Evolutionary conservation across 2,113 vertebrate genomes (phyloP), one percentile per base, ranked within the genome.

Genomic region (Delphinapterus leucas): DNA sequence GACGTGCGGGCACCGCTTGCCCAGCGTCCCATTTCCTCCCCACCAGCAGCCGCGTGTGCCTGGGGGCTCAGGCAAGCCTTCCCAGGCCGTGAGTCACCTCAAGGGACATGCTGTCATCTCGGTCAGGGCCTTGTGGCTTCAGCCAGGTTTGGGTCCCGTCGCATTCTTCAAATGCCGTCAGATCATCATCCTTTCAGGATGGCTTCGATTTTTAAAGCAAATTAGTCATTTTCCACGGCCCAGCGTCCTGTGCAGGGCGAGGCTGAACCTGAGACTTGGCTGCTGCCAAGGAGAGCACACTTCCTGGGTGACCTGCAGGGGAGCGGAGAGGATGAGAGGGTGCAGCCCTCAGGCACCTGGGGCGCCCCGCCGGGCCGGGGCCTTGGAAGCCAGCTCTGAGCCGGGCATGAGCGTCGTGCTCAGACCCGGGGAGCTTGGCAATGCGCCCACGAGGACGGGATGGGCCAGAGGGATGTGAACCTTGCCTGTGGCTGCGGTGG

Each of bases 201-300:
- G 38, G 70, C 67, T 94, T 97, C 85, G 70, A 47, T 77, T 94
- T 95, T 81, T 84, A 88, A 88, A 88, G 95, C 38, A 68, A 82
- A 58, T 18, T 21, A 79, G 15, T 94, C 18, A 81, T 96, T 96
- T 80, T 65, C 36, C 60, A 65, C 23, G 36, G 8, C 28, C 58
- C 65, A 26, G 20, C 47, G 58, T 65, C 63, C 3, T 80, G 20
- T 85, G 21, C 58, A 60, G 60, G 93, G 8, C 60, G 77, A 86
- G 80, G 81, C 90, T 83, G 94, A 44, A 82, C 26, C 47, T 58
- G 82, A 95, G 55, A 68, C n/a, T 23, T 60, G 79, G 33, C 49
- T 80, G 18, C 58, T 36, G 28, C 61, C 81, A 58, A 28, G 47
- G 53, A 65, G 93, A 44, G 63, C 20, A 77, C 61, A 26, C 77